Evolutionary conservation across 2,888 invertebrate species (phyloP), one percentile per base, ranked within the genome.

Genomic region (Heteromyza rotundicornis): DNA sequence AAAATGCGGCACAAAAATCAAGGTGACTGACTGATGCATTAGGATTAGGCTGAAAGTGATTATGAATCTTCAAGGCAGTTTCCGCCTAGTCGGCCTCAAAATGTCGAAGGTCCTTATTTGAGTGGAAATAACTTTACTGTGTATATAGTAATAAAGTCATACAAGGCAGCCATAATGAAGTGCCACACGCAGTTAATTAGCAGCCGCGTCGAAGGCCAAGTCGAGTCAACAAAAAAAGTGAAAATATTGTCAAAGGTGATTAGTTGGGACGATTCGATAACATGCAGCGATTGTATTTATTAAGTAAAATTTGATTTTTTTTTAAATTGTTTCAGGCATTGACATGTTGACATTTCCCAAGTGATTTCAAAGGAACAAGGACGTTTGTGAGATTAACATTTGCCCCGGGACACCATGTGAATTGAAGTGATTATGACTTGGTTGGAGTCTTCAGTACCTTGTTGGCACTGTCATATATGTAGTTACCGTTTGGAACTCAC

Each of bases 141-240:
- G 40, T n/a, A 27, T 27, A 10, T 27, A 14, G 47, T 20, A 47
- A 47, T 47, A 47, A 47, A 47, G 19, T 14, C 17, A 47, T 47
- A 19, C n/a, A 20, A 47, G 20, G 7, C 47, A 19, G 3, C 2
- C 65, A 78, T 76, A 75, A 77, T 77, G 71, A 70, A 76, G 69
- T 80, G 80, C 79, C 79, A 80, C 79, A 79, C 79, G 75, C 80
- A 80, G 77, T 74, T 79, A 77, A 80, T 79, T 73, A 67, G 47
- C n/a, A n/a, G n/a, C 17, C 17, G 20, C 20, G 20, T 3, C 7
- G 19, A 40, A 40, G 17, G 47, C 47, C 10, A 10, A 40, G n/a
- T 3, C 16, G 5, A 8, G 32, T 32, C 32, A 32, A 32, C 7
- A 12, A 8, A 5, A 32, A 32, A 32, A 32, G 12, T 40, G 40